Conservation (phyloP, 2,113 vertebrate genomes). For the Dipodomys spectabilis region DNA sequence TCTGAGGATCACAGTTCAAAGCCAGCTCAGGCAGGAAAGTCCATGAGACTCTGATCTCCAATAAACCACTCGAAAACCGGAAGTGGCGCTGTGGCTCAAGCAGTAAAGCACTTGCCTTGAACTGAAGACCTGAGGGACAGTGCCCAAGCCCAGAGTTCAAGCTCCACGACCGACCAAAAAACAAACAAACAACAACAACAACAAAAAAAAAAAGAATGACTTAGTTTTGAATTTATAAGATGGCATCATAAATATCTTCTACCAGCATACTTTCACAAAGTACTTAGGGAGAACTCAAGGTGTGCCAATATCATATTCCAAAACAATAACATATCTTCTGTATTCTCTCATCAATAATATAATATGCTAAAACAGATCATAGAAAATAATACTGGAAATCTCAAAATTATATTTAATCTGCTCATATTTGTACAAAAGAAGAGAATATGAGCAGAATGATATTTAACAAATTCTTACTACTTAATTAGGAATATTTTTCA, state of each 20-base stretch:
- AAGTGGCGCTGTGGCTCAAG: too few species aligned
- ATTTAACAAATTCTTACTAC: background rate
- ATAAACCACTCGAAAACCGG: too few species aligned
- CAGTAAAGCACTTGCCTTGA: too few species aligned
- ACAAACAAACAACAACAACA: too few species aligned
- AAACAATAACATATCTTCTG: background rate
- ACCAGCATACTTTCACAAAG: background rate
- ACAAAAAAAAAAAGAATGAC: background rate
- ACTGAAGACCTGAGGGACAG: too few species aligned
- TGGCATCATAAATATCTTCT: background rate
- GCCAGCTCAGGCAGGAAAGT: too few species aligned
- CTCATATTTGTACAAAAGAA: constrained; percentile 6
- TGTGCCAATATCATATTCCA: background rate
- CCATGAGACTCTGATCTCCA: too few species aligned
- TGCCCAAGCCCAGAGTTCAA: too few species aligned
- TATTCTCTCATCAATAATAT: background rate
- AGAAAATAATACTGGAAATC: background rate
- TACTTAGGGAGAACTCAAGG: background rate
- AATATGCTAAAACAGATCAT: background rate
- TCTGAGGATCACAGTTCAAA: too few species aligned
- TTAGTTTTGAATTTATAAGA: background rate
- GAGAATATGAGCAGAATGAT: background rate
- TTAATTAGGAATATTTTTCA: background rate
- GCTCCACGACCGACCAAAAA: too few species aligned
- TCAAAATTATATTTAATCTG: background rate